A percentile compares a stretch with the other conserved stretches of the same genome.
Evolutionary conservation across 2,888 invertebrate genomes (phyloP).

Genomic region (Cetonia aurata): DNA sequence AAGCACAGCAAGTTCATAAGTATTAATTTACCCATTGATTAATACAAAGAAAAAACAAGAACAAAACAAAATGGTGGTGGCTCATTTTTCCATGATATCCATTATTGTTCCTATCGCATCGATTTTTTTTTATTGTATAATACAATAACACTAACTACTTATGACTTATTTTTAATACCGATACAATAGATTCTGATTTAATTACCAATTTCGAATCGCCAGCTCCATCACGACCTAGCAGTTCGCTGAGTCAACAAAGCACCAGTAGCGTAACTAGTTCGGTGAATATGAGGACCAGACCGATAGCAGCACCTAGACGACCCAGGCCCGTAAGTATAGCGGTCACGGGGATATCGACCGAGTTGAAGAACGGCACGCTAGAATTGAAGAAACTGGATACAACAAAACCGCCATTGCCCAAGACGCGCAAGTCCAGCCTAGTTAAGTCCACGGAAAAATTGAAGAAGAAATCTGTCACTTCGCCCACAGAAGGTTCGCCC

Average conservation of each 20-base stretch:
- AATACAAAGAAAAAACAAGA: constrained; percentile 14
- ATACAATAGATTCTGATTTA: background rate
- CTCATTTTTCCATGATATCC: constrained; percentile 47
- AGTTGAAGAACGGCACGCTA: constrained; percentile 53
- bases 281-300: constrained; percentile 72
- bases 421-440: constrained; percentile 63
- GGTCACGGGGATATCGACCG: constrained; percentile 81
- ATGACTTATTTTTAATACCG: background rate
- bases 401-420: constrained; percentile 69
- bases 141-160: constrained; percentile 25
- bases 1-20: constrained; percentile 6
- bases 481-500: constrained; percentile 54
- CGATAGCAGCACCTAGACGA: constrained; percentile 74
- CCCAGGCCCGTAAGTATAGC: constrained; percentile 87
- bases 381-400: constrained; percentile 62
- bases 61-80: constrained; percentile 51
- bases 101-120: constrained; percentile 18
- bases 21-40: background rate
- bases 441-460: constrained; percentile 55
- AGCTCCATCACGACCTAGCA: constrained; percentile 86
- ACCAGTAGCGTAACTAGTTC: constrained; percentile 73
- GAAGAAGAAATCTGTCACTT: constrained; percentile 49
- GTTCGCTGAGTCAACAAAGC: constrained; percentile 83
- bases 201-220: constrained; percentile 43
- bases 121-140: background rate